phyloP scores from a whole-genome alignment of 2,113 vertebrate species.

The Gnathonemus longibarbis region DNA sequence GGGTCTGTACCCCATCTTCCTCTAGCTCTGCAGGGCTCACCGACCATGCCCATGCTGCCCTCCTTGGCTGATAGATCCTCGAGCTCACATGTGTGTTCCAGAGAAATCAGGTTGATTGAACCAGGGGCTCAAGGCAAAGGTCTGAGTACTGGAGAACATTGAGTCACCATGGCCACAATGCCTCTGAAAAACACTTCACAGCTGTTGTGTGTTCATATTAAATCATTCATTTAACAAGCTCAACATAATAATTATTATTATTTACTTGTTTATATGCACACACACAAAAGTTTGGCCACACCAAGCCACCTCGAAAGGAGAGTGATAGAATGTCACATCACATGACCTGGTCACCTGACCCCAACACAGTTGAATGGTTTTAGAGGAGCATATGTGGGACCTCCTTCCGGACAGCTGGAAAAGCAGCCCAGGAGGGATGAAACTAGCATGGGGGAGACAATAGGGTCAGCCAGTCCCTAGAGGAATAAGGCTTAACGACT shows the following conservation, averaged over 20 bases:
- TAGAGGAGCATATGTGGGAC: too few relatives aligned
- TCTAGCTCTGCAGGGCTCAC: too few relatives aligned
- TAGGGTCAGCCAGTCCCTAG: too few relatives aligned
- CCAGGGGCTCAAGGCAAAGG: not conserved
- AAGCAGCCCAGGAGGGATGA: too few relatives aligned
- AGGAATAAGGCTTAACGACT: too few relatives aligned
- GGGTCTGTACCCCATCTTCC: not conserved
- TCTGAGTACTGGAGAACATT: not conserved
- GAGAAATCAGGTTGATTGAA: not conserved
- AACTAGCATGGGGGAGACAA: too few relatives aligned
- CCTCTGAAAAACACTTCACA: not conserved
- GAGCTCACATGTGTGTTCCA: not conserved
- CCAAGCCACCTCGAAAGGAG: too few relatives aligned
- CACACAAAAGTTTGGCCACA: not conserved
- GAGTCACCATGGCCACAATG: not conserved
- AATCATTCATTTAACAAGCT: not conserved
- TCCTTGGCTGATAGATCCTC: not conserved
- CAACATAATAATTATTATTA: not conserved
- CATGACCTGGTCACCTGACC: too few relatives aligned
- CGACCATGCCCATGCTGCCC: not conserved
- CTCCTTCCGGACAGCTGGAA: too few relatives aligned
- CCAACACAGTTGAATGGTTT: too few relatives aligned
- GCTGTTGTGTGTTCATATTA: not conserved
- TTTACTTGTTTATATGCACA: not conserved
- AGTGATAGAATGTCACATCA: too few relatives aligned